phyloP scores from a whole-genome alignment of 2,888 invertebrate genomes.

The Anthrax anthrax region DNA sequence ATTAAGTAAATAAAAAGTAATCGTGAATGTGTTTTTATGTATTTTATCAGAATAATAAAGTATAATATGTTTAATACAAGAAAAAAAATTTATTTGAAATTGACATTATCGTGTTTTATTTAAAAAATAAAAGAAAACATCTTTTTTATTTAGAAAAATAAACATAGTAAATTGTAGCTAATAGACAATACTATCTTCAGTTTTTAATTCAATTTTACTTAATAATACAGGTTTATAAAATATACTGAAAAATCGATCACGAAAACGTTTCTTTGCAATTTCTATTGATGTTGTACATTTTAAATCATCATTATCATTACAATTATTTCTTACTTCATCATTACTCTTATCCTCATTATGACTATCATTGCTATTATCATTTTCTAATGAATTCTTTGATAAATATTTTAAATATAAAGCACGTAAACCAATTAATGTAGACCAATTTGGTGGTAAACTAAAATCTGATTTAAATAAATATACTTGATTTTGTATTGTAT shows the following conservation, averaged over 20 bases:
- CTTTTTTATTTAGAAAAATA: no score
- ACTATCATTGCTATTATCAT: neutral
- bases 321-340: neutral
- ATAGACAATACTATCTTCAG: no score
- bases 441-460: constrained; percentile 23
- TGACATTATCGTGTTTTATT: no score
- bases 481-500: neutral
- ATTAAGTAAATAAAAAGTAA: no score
- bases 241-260: constrained; percentile 20
- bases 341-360: neutral
- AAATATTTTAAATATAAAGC: constrained; percentile 21
- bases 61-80: no score
- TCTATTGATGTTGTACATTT: constrained; percentile 1
- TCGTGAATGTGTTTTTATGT: no score
- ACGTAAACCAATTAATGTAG: constrained; percentile 25
- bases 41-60: no score
- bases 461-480: neutral
- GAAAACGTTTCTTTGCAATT: constrained; percentile 19
- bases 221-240: constrained; percentile 24
- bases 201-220: constrained; percentile 13
- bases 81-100: no score
- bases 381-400: neutral
- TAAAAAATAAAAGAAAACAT: no score
- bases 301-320: neutral
- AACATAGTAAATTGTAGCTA: no score